A percentile compares a stretch with the other conserved stretches of the same genome.
These are phyloP conservation scores for Opisthograptis luteolata DNA, from an alignment of 2,888 invertebrate species.

Conservation along the genomic window DNA sequence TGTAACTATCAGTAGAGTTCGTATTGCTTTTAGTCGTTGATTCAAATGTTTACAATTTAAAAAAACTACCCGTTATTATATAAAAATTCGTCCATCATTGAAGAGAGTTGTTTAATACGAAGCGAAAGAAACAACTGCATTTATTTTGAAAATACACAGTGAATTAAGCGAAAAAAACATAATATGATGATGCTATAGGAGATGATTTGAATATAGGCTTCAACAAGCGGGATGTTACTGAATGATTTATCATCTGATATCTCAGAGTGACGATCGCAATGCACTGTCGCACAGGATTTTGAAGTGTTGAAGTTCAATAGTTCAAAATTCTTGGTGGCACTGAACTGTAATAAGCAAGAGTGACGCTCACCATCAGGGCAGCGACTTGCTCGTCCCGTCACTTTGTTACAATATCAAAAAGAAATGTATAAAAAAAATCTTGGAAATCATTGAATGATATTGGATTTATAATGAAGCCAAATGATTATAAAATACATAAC, in stretches of 20 bases:
- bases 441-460: slow-evolving; percentile 23
- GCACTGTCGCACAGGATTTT: too few species aligned
- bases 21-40: slow-evolving; percentile 76
- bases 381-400: too few species aligned
- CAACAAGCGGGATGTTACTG: not conserved
- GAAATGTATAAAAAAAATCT: too few species aligned
- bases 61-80: not conserved
- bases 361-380: too few species aligned
- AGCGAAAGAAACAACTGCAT: slow-evolving; percentile 55
- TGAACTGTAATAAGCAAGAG: too few species aligned
- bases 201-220: too few species aligned
- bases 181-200: slow-evolving; percentile 1
- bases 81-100: not conserved
- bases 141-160: slow-evolving; percentile 54
- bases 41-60: slow-evolving; percentile 43
- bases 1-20: slow-evolving; percentile 55
- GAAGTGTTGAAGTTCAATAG: too few species aligned
- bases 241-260: too few species aligned
- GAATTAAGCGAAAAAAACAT: not conserved
- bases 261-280: too few species aligned
- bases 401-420: too few species aligned
- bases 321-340: too few species aligned
- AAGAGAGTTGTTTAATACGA: not conserved
- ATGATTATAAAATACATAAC: slow-evolving; percentile 65
- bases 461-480: slow-evolving; percentile 43